Evolutionary conservation across 1,140 invertebrate genomes (phyloP), one percentile per base, ranked within the genome.

Genomic region (Linepithema humile): DNA sequence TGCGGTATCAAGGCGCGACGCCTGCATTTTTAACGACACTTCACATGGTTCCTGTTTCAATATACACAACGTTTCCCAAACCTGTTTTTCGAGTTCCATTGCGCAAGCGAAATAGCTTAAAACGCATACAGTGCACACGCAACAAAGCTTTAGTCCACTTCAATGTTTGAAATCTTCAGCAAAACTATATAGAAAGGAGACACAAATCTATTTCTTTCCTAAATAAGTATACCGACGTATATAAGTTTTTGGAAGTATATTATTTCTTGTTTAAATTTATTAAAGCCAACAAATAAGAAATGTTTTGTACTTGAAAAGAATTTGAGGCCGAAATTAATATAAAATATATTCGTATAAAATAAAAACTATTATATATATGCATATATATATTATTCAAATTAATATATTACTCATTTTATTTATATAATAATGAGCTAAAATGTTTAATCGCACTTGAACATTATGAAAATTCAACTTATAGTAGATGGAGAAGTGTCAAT

Each of bases 81-180:
- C 75, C 75, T 80, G 64, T 80, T 80, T 43, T 69, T 70, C 75
- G 62, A 80, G 64, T 80, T 35, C 23, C 26, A 57, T 80, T 80
- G 64, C 48, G 32, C 74, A 77, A 77, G 43, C 74, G n/a, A n/a
- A n/a, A n/a, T n/a, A n/a, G n/a, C n/a, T n/a, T n/a, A 12, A 3
- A 67, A 67, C 48, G 15, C 48, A n/a, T 12, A 32, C 55, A 29
- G 7, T 9, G 15, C 35, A 20, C 6, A 57, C 20, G 60, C 6
- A 38, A 55, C 45, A 53, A 78, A 78, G 48, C 62, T 53, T 77
- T 23, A 26, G 3, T 20, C 53, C 10, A 55, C 40, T 32, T 70
- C 15, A n/a, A 23, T 12, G 10, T 40, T 26, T 7, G 0, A 50
- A 15, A 7, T 2, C 0, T 7, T 40, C 9, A 40, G n/a, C 5